Percentiles rank a stretch among this genome's conserved stretches.
These are phyloP conservation scores for Reticulitermes speratus DNA, from an alignment of 1,140 invertebrate genomes.

Conservation along the genomic window DNA sequence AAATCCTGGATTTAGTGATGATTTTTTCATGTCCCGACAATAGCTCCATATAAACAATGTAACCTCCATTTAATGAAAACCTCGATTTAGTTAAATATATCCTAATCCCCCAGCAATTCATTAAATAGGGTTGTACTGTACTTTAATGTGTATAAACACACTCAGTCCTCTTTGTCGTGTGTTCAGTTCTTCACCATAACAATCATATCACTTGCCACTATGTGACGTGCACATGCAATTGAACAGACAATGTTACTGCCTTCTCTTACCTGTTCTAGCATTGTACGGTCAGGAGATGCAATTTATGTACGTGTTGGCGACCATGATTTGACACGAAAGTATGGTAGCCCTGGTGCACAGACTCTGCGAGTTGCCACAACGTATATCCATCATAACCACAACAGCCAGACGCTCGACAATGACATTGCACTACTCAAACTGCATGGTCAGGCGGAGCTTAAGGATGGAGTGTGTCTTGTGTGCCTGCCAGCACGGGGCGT, in stretches of 20 bases:
- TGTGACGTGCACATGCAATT: too few species aligned
- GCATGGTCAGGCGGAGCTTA: constrained; percentile 84
- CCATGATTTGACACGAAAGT: constrained; percentile 84
- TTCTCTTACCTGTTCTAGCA: constrained; percentile 56
- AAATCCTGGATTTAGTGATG: too few species aligned
- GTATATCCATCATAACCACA: constrained; percentile 96
- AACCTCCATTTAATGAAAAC: too few species aligned
- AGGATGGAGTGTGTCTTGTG: constrained; percentile 79
- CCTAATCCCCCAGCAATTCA: too few species aligned
- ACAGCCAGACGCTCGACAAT: constrained; percentile 93
- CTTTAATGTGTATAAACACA: too few species aligned
- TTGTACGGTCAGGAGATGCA: constrained; percentile 84
- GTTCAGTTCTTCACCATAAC: too few species aligned
- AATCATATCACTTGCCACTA: too few species aligned
- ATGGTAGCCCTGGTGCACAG: constrained; percentile 83
- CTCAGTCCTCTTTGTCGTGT: too few species aligned
- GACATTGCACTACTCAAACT: constrained; percentile 93
- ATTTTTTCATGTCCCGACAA: too few species aligned
- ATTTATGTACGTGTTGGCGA: constrained; percentile 92
- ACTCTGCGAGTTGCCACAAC: constrained; percentile 86
- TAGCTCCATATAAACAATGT: too few species aligned
- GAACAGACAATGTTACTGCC: neutral
- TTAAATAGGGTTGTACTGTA: too few species aligned
- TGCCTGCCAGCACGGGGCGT: constrained; percentile 86
- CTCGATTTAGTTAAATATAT: too few species aligned